A percentile compares a stretch with the other conserved stretches of the same genome.
phyloP scores from a whole-genome alignment of 2,113 vertebrate genomes.

The Aviceda subcristata region DNA sequence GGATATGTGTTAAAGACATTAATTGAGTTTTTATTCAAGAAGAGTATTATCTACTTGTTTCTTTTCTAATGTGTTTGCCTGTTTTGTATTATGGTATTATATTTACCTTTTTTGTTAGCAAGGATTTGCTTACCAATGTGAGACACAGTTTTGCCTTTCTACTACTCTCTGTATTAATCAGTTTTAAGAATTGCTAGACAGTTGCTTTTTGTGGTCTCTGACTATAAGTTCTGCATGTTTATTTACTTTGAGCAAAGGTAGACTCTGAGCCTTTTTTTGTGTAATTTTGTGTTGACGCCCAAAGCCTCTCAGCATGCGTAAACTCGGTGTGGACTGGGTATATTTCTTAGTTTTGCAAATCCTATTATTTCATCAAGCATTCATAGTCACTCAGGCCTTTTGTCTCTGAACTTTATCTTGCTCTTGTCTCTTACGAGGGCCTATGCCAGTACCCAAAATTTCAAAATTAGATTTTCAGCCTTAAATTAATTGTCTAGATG shows the following conservation, averaged over 20 bases:
- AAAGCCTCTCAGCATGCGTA: background rate
- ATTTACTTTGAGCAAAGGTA: background rate
- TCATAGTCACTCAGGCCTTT: background rate
- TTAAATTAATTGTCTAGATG: background rate
- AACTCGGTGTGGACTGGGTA: background rate
- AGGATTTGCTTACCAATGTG: background rate
- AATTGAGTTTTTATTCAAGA: background rate
- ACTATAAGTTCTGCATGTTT: background rate
- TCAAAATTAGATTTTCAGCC: background rate
- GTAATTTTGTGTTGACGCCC: background rate
- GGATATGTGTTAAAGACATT: background rate
- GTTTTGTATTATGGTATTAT: background rate
- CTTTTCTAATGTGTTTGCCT: background rate
- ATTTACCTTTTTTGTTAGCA: background rate
- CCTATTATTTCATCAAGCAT: background rate
- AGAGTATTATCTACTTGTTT: background rate
- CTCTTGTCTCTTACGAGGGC: background rate
- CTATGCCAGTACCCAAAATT: background rate
- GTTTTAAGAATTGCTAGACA: background rate
- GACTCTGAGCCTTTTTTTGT: background rate
- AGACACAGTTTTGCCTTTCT: background rate
- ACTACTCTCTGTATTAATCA: background rate
- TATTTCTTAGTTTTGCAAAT: background rate
- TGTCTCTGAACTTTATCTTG: background rate
- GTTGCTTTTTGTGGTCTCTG: background rate